Base-by-base conservation (phyloP, 2,888 invertebrate species). In the Drosophila meridiana region DNA sequence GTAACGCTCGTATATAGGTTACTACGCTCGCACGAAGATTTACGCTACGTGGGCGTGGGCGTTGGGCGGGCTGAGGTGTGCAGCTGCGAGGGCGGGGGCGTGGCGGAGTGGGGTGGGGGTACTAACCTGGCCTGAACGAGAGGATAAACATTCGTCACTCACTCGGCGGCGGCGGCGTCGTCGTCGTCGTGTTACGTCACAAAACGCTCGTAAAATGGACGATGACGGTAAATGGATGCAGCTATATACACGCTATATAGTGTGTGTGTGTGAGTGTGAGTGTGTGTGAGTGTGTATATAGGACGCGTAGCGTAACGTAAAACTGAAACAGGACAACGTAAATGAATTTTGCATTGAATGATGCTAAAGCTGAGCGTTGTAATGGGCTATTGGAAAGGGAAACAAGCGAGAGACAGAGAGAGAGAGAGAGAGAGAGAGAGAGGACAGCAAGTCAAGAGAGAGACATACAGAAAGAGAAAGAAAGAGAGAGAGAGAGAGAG, bases 291-390 rank as follows among this genome's bases (percentile, higher is more conserved):
- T 47, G 50, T 53, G 58, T 82, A 83, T 87, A 79, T 87, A 60
- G 84, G 64, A 63, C 85, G 82, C 82, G 83, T 87, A 89, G 89
- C 87, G 85, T 86, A 86, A 84, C 85, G 85, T 87, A 85, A 85
- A 85, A 86, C 79, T 66, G 82, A 86, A 88, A 65, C 82, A 84
- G 89, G 89, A 89, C 89, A 89, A 78, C 89, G 87, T 87, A 86
- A 86, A 87, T 85, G 83, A 89, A 83, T 89, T 82, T 85, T 89
- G 78, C 85, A 89, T 87, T 87, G 85, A 85, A 87, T 85, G 89
- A 88, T 83, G 89, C 89, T 71, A 61, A 58, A 26, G 56, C 34
- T 34, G 50, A 60, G 67, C 67, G 62, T 45, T 59, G 47, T 36
- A 63, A 45, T n/a, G 28, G 69, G 14, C 32, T 42, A 48, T 45